Evolutionary conservation across 2,888 invertebrate species (phyloP).

Genomic region (Epinotia brunnichana): DNA sequence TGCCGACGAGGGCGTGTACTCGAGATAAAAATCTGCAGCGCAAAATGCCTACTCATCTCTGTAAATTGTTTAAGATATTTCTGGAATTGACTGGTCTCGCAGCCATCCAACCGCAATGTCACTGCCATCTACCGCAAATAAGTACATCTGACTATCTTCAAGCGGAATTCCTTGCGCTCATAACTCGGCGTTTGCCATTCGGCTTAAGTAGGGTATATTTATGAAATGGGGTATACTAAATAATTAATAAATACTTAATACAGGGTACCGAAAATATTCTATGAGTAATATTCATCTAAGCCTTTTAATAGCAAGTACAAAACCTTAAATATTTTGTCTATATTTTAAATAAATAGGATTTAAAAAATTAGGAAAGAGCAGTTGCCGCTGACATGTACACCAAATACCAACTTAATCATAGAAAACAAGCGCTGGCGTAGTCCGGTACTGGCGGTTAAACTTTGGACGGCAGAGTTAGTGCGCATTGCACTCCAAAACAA

Average conservation of each 20-base stretch:
- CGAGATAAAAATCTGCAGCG: slow-evolving; percentile 20
- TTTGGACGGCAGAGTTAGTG: slow-evolving; percentile 47
- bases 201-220: slow-evolving; percentile 14
- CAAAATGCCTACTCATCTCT: slow-evolving; percentile 34
- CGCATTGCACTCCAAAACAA: slow-evolving; percentile 54
- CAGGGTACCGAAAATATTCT: no score
- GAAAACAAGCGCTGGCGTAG: not conserved
- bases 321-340: not conserved
- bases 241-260: not conserved
- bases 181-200: slow-evolving; percentile 5
- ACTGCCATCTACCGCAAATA: slow-evolving; percentile 34
- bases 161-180: slow-evolving; percentile 31
- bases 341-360: not conserved
- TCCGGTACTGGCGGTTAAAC: slow-evolving; percentile 37
- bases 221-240: not conserved
- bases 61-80: slow-evolving; percentile 35
- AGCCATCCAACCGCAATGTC: slow-evolving; percentile 37
- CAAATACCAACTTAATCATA: no score
- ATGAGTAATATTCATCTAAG: no score
- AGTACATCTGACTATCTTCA: slow-evolving; percentile 41
- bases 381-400: not conserved
- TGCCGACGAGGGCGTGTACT: slow-evolving; percentile 1
- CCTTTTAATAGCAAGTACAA: not conserved
- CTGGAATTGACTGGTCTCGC: slow-evolving; percentile 39
- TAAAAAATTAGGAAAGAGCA: not conserved